These are phyloP conservation scores for Sitodiplosis mosellana DNA, from an alignment of 1,140 invertebrate species.

Conservation along the genomic window DNA sequence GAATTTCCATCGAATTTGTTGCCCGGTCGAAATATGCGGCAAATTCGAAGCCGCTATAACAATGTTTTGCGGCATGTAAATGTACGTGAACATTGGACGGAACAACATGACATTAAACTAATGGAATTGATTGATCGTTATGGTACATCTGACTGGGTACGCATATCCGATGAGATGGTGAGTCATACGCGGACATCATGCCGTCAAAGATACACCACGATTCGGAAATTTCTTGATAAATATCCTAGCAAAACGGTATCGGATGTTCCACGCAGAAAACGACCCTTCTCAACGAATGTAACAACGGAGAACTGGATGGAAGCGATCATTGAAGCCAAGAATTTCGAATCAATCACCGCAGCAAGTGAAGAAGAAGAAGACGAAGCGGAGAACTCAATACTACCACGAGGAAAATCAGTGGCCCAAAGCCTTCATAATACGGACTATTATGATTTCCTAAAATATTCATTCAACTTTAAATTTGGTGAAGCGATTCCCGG, in stretches of 20 bases:
- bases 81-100: conserved; percentile 25
- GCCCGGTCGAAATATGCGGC: conserved; percentile 30
- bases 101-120: conserved; percentile 26
- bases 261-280: conserved; percentile 16
- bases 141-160: conserved; percentile 25
- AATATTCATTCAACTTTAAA: too few relatives aligned
- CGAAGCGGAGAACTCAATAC: too few relatives aligned
- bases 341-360: too few relatives aligned
- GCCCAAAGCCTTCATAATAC: too few relatives aligned
- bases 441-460: too few relatives aligned
- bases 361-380: too few relatives aligned
- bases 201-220: conserved; percentile 26
- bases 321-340: conserved; percentile 11
- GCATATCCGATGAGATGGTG: conserved; percentile 23
- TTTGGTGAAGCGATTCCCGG: too few relatives aligned
- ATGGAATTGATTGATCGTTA: conserved; percentile 20
- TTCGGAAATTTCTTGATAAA: conserved; percentile 21
- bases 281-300: conserved; percentile 5
- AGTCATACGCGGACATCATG: conserved; percentile 28
- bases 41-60: conserved; percentile 32
- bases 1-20: conserved; percentile 29
- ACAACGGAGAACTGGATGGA: conserved; percentile 17
- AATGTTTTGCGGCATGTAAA: conserved; percentile 22
- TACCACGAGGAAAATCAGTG: too few relatives aligned
- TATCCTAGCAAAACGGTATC: conserved; percentile 16